phyloP scores from a whole-genome alignment of 2,797 vertebrate species.

The Thamnophis elegans region DNA sequence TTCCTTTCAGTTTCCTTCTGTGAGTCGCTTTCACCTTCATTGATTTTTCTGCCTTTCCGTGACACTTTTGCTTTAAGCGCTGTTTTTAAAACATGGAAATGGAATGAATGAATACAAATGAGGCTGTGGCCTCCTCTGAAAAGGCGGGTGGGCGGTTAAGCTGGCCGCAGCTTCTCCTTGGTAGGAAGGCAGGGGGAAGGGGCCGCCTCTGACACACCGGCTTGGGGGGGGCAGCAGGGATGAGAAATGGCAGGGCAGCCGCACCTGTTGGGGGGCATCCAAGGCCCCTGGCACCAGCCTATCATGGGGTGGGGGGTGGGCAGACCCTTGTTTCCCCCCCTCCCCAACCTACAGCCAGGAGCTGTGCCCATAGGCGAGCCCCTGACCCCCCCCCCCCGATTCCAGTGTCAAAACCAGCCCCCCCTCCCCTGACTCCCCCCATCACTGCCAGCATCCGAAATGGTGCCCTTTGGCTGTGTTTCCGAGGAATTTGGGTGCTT shows the following conservation, averaged over 20 bases:
- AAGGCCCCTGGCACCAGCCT: neutral
- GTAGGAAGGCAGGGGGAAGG: neutral
- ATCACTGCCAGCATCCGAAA: neutral
- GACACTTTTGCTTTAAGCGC: neutral
- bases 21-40: neutral
- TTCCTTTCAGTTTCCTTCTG: neutral
- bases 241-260: neutral
- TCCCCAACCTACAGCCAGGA: neutral
- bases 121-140: neutral
- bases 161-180: neutral
- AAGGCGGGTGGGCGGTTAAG: no score
- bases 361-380: neutral
- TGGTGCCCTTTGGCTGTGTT: neutral
- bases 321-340: neutral
- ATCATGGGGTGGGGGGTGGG: neutral
- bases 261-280: neutral
- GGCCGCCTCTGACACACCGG: rapidly evolving
- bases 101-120: neutral
- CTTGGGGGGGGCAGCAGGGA: neutral
- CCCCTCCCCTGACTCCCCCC: no score
- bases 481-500: neutral
- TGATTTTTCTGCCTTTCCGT: neutral
- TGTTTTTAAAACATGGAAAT: neutral
- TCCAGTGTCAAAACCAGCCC: neutral
- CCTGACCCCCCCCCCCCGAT: no score